Percentiles rank a stretch among this genome's conserved stretches.
Conservation (phyloP, 1,140 invertebrate genomes). For the Bombus waltoni region DNA sequence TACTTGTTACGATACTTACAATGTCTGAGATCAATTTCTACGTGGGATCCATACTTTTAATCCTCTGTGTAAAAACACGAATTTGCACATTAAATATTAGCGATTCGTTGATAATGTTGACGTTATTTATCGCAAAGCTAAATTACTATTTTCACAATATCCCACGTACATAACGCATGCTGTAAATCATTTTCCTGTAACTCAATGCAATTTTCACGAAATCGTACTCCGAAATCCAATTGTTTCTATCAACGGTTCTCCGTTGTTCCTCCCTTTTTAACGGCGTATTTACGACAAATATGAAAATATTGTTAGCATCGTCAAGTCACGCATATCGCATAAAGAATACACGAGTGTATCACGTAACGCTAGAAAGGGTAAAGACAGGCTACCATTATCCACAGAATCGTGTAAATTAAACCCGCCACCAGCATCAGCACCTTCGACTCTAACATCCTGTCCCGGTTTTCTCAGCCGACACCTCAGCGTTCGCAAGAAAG, state of each 20-base stretch:
- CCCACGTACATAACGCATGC: too few species aligned
- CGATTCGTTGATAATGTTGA: not conserved
- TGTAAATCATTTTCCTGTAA: too few species aligned
- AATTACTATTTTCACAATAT: not conserved
- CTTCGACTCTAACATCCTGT: not conserved
- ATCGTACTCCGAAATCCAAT: too few species aligned
- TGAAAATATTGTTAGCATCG: not conserved
- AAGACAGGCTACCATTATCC: slow-evolving; percentile 3
- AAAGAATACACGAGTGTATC: not conserved
- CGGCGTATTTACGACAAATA: too few species aligned
- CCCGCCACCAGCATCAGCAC: not conserved
- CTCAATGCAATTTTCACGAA: too few species aligned
- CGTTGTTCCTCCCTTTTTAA: too few species aligned
- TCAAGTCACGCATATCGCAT: not conserved
- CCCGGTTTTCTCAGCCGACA: not conserved
- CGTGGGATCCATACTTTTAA: too few species aligned
- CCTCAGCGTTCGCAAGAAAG: not conserved
- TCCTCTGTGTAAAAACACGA: too few species aligned
- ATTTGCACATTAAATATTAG: too few species aligned
- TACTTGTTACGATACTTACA: too few species aligned
- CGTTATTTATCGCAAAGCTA: not conserved
- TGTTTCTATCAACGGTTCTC: too few species aligned
- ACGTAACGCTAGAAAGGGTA: not conserved
- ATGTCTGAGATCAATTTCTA: too few species aligned
- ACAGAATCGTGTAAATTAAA: not conserved